These are phyloP conservation scores for Geodia barretti DNA, from an alignment of 37 sponge, comb jelly and placozoan genomes.

Conservation along the genomic window DNA sequence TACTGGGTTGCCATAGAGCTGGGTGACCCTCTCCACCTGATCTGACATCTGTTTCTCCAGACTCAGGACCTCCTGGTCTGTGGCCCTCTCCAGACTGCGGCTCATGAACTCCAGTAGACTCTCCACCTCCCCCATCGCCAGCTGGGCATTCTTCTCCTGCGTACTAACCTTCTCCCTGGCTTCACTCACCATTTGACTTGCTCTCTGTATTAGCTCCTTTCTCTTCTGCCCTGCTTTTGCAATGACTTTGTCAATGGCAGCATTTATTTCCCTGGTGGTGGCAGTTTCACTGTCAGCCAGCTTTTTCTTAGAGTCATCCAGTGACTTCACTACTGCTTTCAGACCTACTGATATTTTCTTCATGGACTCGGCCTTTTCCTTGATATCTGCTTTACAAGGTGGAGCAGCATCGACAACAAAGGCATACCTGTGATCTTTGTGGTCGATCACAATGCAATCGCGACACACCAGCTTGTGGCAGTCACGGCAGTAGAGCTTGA, in stretches of 20 bases:
- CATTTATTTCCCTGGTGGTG: background rate
- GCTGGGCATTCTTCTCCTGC: slow-evolving; percentile 1
- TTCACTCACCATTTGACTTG: background rate
- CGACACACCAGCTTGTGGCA: slow-evolving; percentile 5
- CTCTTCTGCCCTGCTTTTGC: background rate
- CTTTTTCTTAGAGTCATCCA: background rate
- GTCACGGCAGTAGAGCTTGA: slow-evolving; percentile 12
- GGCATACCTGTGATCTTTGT: background rate
- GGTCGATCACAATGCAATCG: slow-evolving; percentile 1
- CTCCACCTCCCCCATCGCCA: slow-evolving; percentile 1
- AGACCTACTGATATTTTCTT: background rate
- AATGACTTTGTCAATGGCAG: background rate
- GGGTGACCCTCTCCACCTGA: background rate
- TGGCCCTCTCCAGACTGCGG: background rate
- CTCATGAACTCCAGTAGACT: background rate
- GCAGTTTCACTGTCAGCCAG: background rate
- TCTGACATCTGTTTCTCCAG: slow-evolving; percentile 6
- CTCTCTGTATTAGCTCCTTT: background rate
- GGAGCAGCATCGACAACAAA: slow-evolving; percentile 2
- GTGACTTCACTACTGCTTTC: background rate
- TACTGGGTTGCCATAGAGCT: background rate
- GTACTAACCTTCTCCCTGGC: background rate
- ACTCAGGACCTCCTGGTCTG: background rate
- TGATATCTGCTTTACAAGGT: background rate
- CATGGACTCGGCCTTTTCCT: background rate